These are phyloP conservation scores for Dolichomitus sp. DNA, from an alignment of 2,888 invertebrate genomes.

Conservation along the genomic window DNA sequence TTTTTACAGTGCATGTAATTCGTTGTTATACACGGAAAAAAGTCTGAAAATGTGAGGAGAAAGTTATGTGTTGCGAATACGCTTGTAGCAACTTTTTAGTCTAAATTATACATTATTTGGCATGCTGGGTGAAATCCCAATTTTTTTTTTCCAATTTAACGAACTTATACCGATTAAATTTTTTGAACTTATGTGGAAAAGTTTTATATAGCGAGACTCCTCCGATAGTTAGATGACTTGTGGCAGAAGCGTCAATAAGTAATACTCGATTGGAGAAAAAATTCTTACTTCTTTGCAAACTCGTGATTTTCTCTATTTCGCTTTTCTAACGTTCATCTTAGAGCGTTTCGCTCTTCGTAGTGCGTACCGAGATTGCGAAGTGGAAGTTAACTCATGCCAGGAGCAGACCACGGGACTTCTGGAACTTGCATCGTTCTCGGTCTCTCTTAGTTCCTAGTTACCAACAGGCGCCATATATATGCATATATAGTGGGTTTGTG, in stretches of 20 bases:
- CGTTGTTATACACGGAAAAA: no score
- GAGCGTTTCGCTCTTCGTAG: not conserved
- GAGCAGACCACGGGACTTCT: constrained; percentile 18
- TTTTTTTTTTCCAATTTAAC: not conserved
- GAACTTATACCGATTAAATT: not conserved
- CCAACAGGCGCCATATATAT: constrained; percentile 29
- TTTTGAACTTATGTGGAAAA: constrained; percentile 5
- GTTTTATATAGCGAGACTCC: not conserved
- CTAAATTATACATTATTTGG: not conserved
- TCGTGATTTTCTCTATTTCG: not conserved
- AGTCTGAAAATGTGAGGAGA: no score
- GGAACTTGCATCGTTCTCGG: constrained; percentile 24
- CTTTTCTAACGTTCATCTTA: not conserved
- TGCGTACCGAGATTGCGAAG: constrained; percentile 11
- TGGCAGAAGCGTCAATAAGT: constrained; percentile 13
- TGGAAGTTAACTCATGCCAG: constrained; percentile 41
- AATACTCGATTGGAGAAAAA: constrained; percentile 27
- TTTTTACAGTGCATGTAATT: no score
- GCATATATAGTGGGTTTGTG: constrained; percentile 9
- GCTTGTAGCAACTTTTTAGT: not conserved
- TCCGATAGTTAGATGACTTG: constrained; percentile 5
- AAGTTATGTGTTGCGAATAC: no score
- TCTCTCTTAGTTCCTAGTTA: constrained; percentile 8
- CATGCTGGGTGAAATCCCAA: not conserved
- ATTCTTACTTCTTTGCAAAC: not conserved